phyloP scores from a whole-genome alignment of 2,888 invertebrate species.

The Electrophaes corylata region DNA sequence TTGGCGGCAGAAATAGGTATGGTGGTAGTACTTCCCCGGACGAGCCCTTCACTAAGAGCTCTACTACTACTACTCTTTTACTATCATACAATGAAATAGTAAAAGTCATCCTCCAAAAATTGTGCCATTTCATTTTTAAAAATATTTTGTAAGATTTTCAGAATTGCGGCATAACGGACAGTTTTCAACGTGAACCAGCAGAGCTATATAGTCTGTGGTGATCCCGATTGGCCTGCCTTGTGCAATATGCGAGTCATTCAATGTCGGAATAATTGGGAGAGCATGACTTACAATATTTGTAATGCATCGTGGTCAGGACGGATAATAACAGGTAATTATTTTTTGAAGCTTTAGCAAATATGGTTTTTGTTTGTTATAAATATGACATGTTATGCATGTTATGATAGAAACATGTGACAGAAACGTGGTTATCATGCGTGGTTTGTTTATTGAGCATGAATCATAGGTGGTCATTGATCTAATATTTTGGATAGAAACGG shows the following conservation, averaged over 20 bases:
- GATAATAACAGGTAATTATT: constrained; percentile 20
- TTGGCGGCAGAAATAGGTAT: too few species aligned
- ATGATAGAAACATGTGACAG: too few species aligned
- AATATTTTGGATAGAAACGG: too few species aligned
- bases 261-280: constrained; percentile 37
- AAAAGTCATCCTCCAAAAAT: too few species aligned
- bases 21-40: too few species aligned
- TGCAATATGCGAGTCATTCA: constrained; percentile 41
- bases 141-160: too few species aligned
- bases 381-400: too few species aligned
- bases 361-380: neutral
- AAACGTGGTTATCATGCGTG: neutral
- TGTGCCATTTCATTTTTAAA: too few species aligned
- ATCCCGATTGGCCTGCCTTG: constrained; percentile 53
- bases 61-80: too few species aligned
- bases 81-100: too few species aligned
- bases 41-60: too few species aligned
- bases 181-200: constrained; percentile 1
- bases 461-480: neutral
- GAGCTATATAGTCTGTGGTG: constrained; percentile 33
- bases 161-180: too few species aligned
- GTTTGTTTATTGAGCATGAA: neutral
- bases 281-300: constrained; percentile 39
- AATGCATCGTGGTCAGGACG: constrained; percentile 29
- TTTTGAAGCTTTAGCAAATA: constrained; percentile 4